These are phyloP conservation scores for Hipposideros larvatus DNA, from an alignment of 2,797 vertebrate species.

Conservation along the genomic window DNA sequence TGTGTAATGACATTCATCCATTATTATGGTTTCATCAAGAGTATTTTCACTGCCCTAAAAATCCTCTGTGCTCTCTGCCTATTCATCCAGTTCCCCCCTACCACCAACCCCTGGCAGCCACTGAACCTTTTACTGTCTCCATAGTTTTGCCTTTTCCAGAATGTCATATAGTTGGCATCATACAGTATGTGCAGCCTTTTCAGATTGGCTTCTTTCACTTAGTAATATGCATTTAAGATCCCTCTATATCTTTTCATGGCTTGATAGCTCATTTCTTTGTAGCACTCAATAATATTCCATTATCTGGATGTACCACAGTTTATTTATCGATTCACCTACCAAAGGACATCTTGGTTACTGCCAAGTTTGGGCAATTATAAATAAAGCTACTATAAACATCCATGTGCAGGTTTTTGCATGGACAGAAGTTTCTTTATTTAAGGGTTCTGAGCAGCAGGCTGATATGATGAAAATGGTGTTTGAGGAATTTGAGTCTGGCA, in stretches of 20 bases:
- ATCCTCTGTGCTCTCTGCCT: not conserved
- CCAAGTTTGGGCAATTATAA: not conserved
- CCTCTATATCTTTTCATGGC: not conserved
- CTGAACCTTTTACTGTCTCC: not conserved
- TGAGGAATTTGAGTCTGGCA: not conserved
- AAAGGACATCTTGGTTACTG: not conserved
- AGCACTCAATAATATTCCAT: not conserved
- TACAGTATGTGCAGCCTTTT: not conserved
- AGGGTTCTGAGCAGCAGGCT: not conserved
- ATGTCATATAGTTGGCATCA: not conserved
- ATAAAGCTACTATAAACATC: not conserved
- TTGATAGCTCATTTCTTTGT: not conserved
- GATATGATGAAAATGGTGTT: not conserved
- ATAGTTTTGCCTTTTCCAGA: not conserved
- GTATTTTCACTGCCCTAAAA: not conserved
- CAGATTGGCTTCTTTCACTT: not conserved
- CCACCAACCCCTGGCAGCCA: not conserved
- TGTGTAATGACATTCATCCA: not conserved
- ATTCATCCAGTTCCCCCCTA: rapidly evolving
- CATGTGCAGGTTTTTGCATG: not conserved
- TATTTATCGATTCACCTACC: not conserved
- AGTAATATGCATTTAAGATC: not conserved
- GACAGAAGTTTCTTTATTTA: not conserved
- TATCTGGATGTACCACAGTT: too few relatives aligned
- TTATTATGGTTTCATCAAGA: not conserved